These are phyloP conservation scores for Bovichtus diacanthus DNA, from an alignment of 2,797 vertebrate genomes.

Conservation along the genomic window DNA sequence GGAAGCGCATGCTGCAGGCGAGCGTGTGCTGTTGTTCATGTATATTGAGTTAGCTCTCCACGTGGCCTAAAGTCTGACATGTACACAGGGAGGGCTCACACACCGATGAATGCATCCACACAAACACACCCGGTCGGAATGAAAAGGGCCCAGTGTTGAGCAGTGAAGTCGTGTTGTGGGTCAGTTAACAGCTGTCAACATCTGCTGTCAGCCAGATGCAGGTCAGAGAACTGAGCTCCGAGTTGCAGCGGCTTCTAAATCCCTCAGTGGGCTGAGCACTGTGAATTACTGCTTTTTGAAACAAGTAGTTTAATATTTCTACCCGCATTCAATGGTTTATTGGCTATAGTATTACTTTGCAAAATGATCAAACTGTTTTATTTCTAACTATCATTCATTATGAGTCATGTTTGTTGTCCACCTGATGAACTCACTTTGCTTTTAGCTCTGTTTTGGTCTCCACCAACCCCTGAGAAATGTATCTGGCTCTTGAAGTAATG, in stretches of 20 bases:
- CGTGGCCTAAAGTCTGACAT: slow-evolving; percentile 39
- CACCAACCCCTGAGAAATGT: too few species aligned
- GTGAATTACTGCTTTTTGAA: not conserved
- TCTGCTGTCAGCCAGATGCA: slow-evolving; percentile 35
- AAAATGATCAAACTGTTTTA: not conserved
- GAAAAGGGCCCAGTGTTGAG: slow-evolving; percentile 20
- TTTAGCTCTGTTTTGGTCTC: too few species aligned
- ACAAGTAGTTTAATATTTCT: not conserved
- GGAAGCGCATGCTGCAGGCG: slow-evolving; percentile 61
- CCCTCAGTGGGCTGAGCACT: not conserved
- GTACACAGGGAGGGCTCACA: not conserved
- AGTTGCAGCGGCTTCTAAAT: not conserved
- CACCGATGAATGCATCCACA: not conserved
- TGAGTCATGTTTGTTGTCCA: not conserved
- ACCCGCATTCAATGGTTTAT: not conserved
- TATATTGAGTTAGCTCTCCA: slow-evolving; percentile 63
- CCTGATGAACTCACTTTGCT: too few species aligned
- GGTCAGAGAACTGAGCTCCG: slow-evolving; percentile 28
- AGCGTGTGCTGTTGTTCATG: slow-evolving; percentile 41
- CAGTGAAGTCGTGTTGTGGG: not conserved
- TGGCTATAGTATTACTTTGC: too few species aligned
- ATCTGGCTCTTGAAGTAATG: too few species aligned
- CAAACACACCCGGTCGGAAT: not conserved
- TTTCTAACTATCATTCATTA: not conserved
- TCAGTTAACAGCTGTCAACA: slow-evolving; percentile 45